Evolutionary conservation across 1,140 invertebrate genomes (phyloP), one percentile per base, ranked within the genome.

Genomic region (Mamestra configurata): DNA sequence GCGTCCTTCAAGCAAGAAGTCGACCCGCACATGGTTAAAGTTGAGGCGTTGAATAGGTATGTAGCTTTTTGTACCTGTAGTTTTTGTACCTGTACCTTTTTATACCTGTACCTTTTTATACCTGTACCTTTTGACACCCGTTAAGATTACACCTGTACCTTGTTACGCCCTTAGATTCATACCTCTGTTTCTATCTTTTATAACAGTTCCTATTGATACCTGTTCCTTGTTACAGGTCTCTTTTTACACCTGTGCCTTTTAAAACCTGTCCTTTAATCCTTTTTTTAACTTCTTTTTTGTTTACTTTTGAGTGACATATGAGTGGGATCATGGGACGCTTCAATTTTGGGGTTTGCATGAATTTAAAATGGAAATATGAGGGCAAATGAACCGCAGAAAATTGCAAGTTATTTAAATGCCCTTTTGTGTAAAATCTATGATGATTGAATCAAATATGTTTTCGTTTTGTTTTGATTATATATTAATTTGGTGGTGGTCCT

Each of bases 11-110:
- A 99, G 94, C 96, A 97, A 70, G 98, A 99, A 83, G 98, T 99
- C 82, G 98, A 99, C 96, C 98, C 98, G n/a, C 98, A 99, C 90
- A 99, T 99, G 97, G 98, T 99, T 46, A 99, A 99, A 95, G 98
- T 99, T 84, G 98, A 99, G 95, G 97, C 98, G 79, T 96, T 99
- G 71, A 99, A 99, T 96, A 98, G 98, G 98, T 98, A 95, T 92
- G 72, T 75, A 46, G 7, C 18, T 22, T 55, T 55, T 11, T 22
- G 6, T 55, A 46, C 43, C 13, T 46, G 11, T 46, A 15, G 1
- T 4, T 27, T 3, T 20, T 20, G 10, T 10, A 35, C 13, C 1
- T 40, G 8, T 13, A 27, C 4, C 7, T 55, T 24, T 55, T 8
- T 8, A 22, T 55, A 13, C 8, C 20, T 22, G 10, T 24, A 55